Percentiles rank a stretch among this genome's conserved stretches.
Evolutionary conservation across 1,140 invertebrate genomes (phyloP).

Genomic region (Bombyx mandarina): DNA sequence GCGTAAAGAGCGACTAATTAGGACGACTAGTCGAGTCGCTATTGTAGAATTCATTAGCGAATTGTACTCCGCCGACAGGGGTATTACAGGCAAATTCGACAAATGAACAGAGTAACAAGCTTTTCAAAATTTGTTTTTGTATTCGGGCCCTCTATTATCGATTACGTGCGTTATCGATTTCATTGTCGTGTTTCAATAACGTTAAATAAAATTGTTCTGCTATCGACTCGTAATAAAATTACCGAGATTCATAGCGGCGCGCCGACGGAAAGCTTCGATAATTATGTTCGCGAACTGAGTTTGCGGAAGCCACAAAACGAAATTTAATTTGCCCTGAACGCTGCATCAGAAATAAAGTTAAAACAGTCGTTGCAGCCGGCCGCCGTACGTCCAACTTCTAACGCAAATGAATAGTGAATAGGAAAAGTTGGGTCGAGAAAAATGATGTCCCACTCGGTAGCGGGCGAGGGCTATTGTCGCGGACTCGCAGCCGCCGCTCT

Average conservation of each 20-base stretch:
- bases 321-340: conserved; percentile 70
- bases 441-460: conserved; percentile 60
- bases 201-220: conserved; percentile 13
- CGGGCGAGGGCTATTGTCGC: conserved; percentile 39
- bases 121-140: conserved; percentile 3
- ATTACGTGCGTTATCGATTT: neutral
- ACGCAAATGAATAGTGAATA: conserved; percentile 71
- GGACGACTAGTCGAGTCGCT: conserved; percentile 30
- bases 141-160: too few species aligned
- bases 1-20: conserved; percentile 40
- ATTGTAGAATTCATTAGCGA: conserved; percentile 40
- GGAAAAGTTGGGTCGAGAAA: conserved; percentile 66
- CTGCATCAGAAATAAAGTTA: conserved; percentile 71
- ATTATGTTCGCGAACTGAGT: conserved; percentile 59
- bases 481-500: conserved; percentile 22
- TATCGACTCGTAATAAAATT: conserved; percentile 33
- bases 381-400: conserved; percentile 63
- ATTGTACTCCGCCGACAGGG: conserved; percentile 20
- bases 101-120: conserved; percentile 17
- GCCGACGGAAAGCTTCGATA: conserved; percentile 50
- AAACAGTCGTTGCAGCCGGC: conserved; percentile 66
- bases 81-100: conserved; percentile 27
- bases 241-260: conserved; percentile 35
- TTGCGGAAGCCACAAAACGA: conserved; percentile 67
- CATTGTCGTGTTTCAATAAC: conserved; percentile 6